Evolutionary conservation across 2,888 invertebrate genomes (phyloP).

Genomic region (Athalia rosae): DNA sequence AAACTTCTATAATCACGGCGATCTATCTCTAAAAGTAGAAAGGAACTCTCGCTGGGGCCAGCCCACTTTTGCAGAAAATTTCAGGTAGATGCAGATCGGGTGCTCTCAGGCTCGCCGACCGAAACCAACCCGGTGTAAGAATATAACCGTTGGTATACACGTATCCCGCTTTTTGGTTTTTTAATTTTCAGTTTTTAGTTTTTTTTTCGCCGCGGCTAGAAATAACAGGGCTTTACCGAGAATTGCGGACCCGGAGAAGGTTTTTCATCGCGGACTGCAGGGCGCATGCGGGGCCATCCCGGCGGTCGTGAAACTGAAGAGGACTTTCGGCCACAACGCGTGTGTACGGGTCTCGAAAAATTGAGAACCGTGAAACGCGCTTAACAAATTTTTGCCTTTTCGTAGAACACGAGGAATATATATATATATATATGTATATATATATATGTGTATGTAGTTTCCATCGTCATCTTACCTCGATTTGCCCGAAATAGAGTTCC

Average conservation of each 20-base stretch:
- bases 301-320: conserved; percentile 7
- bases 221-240: conserved; percentile 38
- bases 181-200: not conserved
- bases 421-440: too few species aligned
- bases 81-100: conserved; percentile 34
- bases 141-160: not conserved
- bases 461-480: not conserved
- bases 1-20: not conserved
- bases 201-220: conserved; percentile 20
- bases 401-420: not conserved
- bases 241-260: conserved; percentile 20
- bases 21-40: conserved; percentile 1
- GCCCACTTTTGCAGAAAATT: conserved; percentile 18
- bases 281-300: not conserved
- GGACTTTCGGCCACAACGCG: not conserved
- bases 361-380: conserved; percentile 38
- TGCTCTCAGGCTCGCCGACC: conserved; percentile 19
- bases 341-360: not conserved
- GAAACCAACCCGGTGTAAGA: not conserved
- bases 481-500: too few species aligned
- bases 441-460: too few species aligned
- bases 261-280: not conserved
- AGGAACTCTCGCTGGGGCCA: not conserved
- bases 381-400: conserved; percentile 26
- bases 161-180: not conserved